Percentiles rank a stretch among this genome's conserved stretches.
Conservation (phyloP, 2,797 vertebrate genomes). For the Sebastes glaucus region DNA sequence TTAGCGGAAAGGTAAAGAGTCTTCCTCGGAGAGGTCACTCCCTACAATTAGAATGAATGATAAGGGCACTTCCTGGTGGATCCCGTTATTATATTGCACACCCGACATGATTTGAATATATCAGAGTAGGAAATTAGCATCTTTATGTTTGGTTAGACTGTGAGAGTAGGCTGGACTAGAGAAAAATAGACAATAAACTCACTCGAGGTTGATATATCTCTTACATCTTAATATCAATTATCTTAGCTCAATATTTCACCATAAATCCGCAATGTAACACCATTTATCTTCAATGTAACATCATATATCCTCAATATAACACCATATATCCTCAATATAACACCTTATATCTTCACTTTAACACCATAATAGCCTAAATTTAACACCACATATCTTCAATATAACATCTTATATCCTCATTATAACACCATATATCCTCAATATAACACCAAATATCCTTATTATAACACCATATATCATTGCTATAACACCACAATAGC, state of each 20-base stretch:
- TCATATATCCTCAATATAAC: not conserved
- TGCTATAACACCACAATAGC: too few relatives aligned
- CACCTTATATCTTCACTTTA: not conserved
- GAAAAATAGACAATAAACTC: not conserved
- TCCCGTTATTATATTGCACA: not conserved
- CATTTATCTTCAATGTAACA: not conserved
- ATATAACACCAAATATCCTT: not conserved
- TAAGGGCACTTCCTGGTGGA: not conserved
- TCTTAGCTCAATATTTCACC: not conserved
- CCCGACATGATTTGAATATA: not conserved
- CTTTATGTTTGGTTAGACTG: not conserved
- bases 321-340: not conserved
- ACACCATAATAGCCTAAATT: not conserved
- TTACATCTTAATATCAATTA: not conserved
- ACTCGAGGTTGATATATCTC: not conserved
- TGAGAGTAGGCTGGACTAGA: not conserved
- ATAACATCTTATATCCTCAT: not conserved
- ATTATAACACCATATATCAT: too few relatives aligned
- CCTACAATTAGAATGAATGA: not conserved
- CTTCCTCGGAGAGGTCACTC: slow-evolving; percentile 18
- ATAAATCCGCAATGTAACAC: not conserved
- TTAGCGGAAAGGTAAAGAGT: slow-evolving; percentile 24
- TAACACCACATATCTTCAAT: not conserved
- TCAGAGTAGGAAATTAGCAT: not conserved
- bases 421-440: not conserved